Conservation (phyloP, 2,888 invertebrate species). For the Papilio demoleus region DNA sequence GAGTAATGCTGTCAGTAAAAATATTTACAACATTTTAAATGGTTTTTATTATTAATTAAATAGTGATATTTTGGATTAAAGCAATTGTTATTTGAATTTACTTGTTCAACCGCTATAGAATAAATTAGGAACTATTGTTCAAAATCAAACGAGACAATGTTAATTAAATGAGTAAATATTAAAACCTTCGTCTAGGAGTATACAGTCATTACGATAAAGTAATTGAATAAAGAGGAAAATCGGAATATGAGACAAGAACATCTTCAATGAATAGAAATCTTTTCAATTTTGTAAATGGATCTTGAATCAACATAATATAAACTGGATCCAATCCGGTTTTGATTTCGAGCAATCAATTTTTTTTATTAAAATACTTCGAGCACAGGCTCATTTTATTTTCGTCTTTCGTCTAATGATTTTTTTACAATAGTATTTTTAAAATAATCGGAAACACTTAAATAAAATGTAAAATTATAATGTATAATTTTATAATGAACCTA, state of each 20-base stretch:
- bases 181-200: not conserved
- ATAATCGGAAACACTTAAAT: not conserved
- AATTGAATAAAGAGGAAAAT: not conserved
- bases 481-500: not conserved
- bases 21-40: too few relatives aligned
- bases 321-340: slow-evolving; percentile 21
- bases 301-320: slow-evolving; percentile 15
- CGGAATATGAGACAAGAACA: not conserved
- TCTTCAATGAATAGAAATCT: slow-evolving; percentile 11
- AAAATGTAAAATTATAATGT: not conserved
- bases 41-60: too few relatives aligned
- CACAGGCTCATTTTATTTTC: slow-evolving; percentile 9
- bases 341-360: slow-evolving; percentile 16
- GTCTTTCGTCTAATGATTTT: not conserved
- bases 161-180: too few relatives aligned
- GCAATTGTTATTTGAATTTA: too few relatives aligned
- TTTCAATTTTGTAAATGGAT: slow-evolving; percentile 16
- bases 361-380: slow-evolving; percentile 15
- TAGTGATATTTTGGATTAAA: too few relatives aligned
- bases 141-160: too few relatives aligned
- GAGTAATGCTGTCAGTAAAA: not conserved
- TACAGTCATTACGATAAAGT: not conserved
- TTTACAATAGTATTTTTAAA: not conserved
- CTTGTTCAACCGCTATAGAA: too few relatives aligned
- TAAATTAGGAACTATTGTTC: too few relatives aligned